These are phyloP conservation scores for Philaenus spumarius DNA, from an alignment of 1,140 invertebrate species.

Conservation along the genomic window DNA sequence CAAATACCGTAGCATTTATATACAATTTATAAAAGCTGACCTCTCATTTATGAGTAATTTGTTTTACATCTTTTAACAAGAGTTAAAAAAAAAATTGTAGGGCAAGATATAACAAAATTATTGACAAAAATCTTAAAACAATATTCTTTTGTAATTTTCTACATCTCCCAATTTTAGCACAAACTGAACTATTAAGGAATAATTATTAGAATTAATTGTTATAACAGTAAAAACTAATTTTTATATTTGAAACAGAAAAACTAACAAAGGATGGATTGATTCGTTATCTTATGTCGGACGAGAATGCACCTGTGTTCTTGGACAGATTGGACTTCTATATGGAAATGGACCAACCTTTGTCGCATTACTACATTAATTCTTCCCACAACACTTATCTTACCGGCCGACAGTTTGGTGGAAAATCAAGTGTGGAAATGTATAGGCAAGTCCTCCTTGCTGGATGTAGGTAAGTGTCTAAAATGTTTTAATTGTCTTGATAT, in stretches of 20 bases:
- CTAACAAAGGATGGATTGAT: slow-evolving; percentile 92
- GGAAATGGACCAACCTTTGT: slow-evolving; percentile 97
- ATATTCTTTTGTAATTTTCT: too few relatives aligned
- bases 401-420: slow-evolving; percentile 95
- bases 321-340: slow-evolving; percentile 95
- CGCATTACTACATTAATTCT: slow-evolving; percentile 99
- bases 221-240: slow-evolving; percentile 10
- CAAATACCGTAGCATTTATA: too few relatives aligned
- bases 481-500: too few relatives aligned
- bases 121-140: too few relatives aligned
- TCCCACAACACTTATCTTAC: slow-evolving; percentile 98
- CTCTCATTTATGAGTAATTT: too few relatives aligned
- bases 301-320: slow-evolving; percentile 97
- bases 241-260: slow-evolving; percentile 44
- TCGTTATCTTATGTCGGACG: slow-evolving; percentile 97
- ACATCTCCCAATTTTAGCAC: too few relatives aligned
- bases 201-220: too few relatives aligned
- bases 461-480: slow-evolving; percentile 81
- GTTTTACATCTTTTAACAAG: too few relatives aligned
- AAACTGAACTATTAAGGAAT: too few relatives aligned
- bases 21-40: too few relatives aligned
- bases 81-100: too few relatives aligned
- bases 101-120: too few relatives aligned
- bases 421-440: slow-evolving; percentile 98
- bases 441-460: slow-evolving; percentile 92